Evolutionary conservation across 2,888 invertebrate genomes (phyloP).

Genomic region (Dyspetes luteomarginatus): DNA sequence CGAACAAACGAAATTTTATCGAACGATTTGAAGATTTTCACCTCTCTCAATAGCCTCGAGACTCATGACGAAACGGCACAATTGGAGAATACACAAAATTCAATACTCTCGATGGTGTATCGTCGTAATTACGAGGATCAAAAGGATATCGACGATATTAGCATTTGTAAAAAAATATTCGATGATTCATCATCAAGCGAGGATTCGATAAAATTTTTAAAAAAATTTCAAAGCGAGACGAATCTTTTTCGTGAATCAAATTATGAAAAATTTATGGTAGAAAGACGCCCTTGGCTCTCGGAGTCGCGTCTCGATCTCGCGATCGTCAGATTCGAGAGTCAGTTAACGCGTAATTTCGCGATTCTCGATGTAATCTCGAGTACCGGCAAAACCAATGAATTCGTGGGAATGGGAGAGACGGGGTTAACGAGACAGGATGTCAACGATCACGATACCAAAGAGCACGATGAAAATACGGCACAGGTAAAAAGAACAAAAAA

Average conservation of each 20-base stretch:
- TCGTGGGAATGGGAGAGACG: neutral
- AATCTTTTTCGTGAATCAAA: constrained; percentile 10
- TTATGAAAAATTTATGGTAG: constrained; percentile 11
- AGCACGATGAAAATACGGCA: constrained; percentile 37
- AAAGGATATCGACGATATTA: constrained; percentile 20
- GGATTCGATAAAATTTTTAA: constrained; percentile 7
- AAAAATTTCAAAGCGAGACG: constrained; percentile 43
- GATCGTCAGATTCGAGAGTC: neutral
- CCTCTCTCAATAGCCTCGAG: neutral
- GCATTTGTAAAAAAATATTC: constrained; percentile 12
- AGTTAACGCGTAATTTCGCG: constrained; percentile 7
- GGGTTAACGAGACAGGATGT: neutral
- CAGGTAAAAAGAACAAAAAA: constrained; percentile 44
- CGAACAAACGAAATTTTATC: neutral
- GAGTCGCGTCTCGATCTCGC: constrained; percentile 25
- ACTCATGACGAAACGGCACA: constrained; percentile 71
- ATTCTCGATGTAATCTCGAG: neutral
- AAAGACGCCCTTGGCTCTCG: constrained; percentile 41
- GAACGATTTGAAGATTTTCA: neutral
- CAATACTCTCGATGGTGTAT: constrained; percentile 72
- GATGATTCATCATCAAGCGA: neutral
- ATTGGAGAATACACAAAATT: constrained; percentile 74
- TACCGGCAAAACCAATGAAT: neutral
- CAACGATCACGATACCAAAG: constrained; percentile 17
- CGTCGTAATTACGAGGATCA: neutral